Evolutionary conservation across 2,888 invertebrate genomes (phyloP).

Genomic region (Argynnis bischoffii): DNA sequence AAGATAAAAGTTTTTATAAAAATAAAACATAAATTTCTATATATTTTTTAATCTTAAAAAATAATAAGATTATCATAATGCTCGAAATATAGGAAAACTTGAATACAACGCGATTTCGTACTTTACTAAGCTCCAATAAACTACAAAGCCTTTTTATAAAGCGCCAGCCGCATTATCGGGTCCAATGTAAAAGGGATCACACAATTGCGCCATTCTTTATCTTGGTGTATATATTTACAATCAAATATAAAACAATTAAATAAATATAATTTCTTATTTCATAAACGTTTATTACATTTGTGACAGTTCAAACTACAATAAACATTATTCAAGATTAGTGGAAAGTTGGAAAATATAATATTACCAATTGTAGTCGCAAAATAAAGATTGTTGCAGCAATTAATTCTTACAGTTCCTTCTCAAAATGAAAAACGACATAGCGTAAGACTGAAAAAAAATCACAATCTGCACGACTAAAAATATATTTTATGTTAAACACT

Average conservation of each 20-base stretch:
- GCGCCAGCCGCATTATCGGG: constrained; percentile 20
- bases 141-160: constrained; percentile 30
- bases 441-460: no score
- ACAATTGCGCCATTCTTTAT: constrained; percentile 9
- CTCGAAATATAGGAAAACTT: constrained; percentile 24
- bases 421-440: no score
- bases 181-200: constrained; percentile 20
- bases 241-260: neutral
- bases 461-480: neutral
- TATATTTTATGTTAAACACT: neutral
- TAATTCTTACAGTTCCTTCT: no score
- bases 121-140: constrained; percentile 33
- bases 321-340: no score
- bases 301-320: no score
- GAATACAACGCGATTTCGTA: constrained; percentile 24
- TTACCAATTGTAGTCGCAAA: no score
- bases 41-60: constrained; percentile 14
- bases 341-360: no score
- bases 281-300: neutral
- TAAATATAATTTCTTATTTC: neutral
- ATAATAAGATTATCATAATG: constrained; percentile 11
- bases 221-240: constrained; percentile 3
- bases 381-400: no score
- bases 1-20: neutral
- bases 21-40: neutral